Evolutionary conservation across 2,888 invertebrate genomes (phyloP).

Genomic region (Agrotis puta): DNA sequence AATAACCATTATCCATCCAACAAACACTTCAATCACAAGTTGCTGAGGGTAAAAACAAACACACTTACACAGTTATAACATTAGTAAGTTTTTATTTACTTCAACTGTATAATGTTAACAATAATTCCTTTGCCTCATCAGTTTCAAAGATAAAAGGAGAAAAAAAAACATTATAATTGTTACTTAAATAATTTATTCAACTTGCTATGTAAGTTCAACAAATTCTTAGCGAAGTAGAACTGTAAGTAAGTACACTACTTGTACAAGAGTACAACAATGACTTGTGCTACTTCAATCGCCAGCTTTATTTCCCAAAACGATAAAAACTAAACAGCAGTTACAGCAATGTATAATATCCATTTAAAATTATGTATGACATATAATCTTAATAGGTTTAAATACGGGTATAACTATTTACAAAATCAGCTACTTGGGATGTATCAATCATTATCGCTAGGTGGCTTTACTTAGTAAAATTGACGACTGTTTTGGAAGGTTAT

Average conservation of each 20-base stretch:
- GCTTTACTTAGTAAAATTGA: slow-evolving; percentile 17
- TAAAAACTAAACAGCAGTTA: slow-evolving; percentile 31
- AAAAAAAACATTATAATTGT: slow-evolving; percentile 49
- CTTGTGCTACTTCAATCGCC: background rate
- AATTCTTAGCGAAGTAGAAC: slow-evolving; percentile 38
- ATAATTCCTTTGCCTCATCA: slow-evolving; percentile 4
- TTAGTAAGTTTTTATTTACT: slow-evolving; percentile 35
- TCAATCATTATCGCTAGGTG: slow-evolving; percentile 49
- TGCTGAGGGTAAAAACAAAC: background rate
- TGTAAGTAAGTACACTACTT: slow-evolving; percentile 27
- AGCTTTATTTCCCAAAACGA: slow-evolving; percentile 39
- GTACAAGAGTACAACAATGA: slow-evolving; percentile 37
- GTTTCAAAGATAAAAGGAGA: slow-evolving; percentile 25
- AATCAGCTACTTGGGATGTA: slow-evolving; percentile 37
- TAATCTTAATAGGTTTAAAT: slow-evolving; percentile 16
- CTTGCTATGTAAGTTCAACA: slow-evolving; percentile 49
- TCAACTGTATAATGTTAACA: slow-evolving; percentile 21
- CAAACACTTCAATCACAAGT: too few species aligned
- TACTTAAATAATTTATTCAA: slow-evolving; percentile 67
- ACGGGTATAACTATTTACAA: slow-evolving; percentile 49
- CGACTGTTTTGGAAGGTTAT: slow-evolving; percentile 3
- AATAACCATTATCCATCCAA: too few species aligned
- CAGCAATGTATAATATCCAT: slow-evolving; percentile 20
- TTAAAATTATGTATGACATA: slow-evolving; percentile 11
- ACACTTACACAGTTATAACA: slow-evolving; percentile 13